A percentile compares a stretch with the other conserved stretches of the same genome.
phyloP scores from a whole-genome alignment of 2,888 invertebrate genomes.

The Sinodicranocentrus sp. region DNA sequence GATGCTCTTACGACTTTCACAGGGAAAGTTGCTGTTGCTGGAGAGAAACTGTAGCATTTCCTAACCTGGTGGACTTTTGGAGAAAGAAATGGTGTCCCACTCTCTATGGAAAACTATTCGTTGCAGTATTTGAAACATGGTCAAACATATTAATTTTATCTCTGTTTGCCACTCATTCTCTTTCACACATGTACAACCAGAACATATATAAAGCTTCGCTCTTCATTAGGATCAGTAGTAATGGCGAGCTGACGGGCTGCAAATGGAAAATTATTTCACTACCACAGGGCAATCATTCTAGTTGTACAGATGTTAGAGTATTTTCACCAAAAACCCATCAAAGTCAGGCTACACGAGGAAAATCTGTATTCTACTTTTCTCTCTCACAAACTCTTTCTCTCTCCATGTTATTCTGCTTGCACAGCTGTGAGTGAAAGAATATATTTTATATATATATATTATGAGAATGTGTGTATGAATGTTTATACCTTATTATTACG shows the following conservation, averaged over 20 bases:
- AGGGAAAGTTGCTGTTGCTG: no score
- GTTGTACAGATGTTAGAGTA: constrained; percentile 38
- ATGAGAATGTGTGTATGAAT: constrained; percentile 11
- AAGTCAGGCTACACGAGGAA: constrained; percentile 18
- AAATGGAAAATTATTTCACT: constrained; percentile 62
- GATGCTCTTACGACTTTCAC: not conserved
- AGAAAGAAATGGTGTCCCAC: no score
- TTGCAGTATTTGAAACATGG: constrained; percentile 35
- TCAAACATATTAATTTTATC: constrained; percentile 59
- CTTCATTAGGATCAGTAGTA: constrained; percentile 46
- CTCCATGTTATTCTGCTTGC: not conserved
- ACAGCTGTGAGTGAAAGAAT: not conserved
- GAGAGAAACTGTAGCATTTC: no score
- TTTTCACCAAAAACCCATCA: constrained; percentile 48
- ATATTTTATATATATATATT: not conserved
- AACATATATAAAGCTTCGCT: constrained; percentile 25
- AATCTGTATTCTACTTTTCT: not conserved
- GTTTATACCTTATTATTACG: not conserved
- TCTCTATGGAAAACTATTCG: constrained; percentile 5
- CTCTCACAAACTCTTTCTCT: not conserved
- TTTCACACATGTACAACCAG: not conserved
- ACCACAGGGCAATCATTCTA: constrained; percentile 53
- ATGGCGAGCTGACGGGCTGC: constrained; percentile 46
- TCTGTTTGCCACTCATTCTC: constrained; percentile 46
- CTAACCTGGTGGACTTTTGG: no score